Percentiles rank a stretch among this genome's conserved stretches.
Conservation (phyloP, 2,113 vertebrate species). For the Tenrec ecaudatus region DNA sequence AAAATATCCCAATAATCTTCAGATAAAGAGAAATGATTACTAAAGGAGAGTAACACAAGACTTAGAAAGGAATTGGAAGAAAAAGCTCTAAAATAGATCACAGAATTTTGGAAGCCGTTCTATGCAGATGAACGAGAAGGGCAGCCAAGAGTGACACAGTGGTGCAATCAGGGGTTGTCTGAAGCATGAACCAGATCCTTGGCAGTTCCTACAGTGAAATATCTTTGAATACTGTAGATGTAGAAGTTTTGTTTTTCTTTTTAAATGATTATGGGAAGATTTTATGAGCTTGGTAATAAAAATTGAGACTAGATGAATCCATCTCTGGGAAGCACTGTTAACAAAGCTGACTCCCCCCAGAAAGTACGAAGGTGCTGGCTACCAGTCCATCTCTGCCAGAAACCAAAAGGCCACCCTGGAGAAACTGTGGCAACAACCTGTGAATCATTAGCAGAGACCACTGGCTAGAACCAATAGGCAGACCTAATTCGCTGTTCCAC, state of each 20-base stretch:
- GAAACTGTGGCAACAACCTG: neutral
- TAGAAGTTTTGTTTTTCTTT: neutral
- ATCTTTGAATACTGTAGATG: slow-evolving; percentile 51
- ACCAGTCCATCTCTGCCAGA: neutral
- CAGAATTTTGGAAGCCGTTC: slow-evolving; percentile 17
- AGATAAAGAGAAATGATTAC: slow-evolving; percentile 15
- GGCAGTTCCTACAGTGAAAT: slow-evolving; percentile 10
- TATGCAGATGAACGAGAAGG: slow-evolving; percentile 34
- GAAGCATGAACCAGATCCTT: slow-evolving; percentile 51
- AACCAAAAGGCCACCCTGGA: neutral
- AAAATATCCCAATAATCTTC: neutral
- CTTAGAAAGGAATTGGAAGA: neutral
- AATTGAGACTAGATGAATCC: slow-evolving; percentile 40
- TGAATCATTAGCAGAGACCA: neutral
- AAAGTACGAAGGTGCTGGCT: slow-evolving; percentile 43
- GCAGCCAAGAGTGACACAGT: slow-evolving; percentile 52
- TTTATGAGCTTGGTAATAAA: slow-evolving; percentile 46
- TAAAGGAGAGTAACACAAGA: slow-evolving; percentile 36
- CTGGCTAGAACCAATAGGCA: neutral
- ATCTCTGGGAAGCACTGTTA: slow-evolving; percentile 23
- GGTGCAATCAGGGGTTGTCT: slow-evolving; percentile 45
- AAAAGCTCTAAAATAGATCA: slow-evolving; percentile 39
- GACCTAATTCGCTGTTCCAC: neutral
- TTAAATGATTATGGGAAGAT: slow-evolving; percentile 43
- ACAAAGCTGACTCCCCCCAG: slow-evolving; percentile 29